Conservation (phyloP, 1,140 invertebrate species). For the Olivierus martensii region DNA sequence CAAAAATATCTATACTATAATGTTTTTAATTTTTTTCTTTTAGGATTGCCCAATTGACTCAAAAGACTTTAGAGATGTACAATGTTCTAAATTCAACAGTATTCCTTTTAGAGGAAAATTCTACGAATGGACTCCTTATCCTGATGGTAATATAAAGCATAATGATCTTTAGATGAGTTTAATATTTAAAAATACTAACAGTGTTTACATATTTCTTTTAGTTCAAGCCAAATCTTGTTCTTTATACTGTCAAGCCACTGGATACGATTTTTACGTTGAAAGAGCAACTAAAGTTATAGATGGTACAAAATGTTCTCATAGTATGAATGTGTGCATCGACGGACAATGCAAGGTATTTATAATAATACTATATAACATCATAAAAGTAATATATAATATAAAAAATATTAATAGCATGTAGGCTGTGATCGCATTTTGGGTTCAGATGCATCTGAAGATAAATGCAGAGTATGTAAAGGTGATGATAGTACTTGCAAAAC, state of each 20-base stretch:
- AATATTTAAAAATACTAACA: background rate
- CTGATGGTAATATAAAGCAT: constrained; percentile 48
- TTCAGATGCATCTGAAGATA: background rate
- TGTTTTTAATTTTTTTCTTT: constrained; percentile 20
- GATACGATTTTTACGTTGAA: constrained; percentile 23
- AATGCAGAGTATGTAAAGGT: background rate
- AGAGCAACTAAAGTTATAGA: constrained; percentile 22
- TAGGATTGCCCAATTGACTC: constrained; percentile 50
- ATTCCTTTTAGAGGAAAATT: constrained; percentile 42
- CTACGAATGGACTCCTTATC: constrained; percentile 44
- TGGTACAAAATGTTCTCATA: constrained; percentile 21
- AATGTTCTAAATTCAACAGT: constrained; percentile 62
- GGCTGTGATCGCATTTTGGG: background rate
- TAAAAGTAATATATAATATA: background rate
- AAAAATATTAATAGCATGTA: background rate
- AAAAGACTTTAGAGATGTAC: constrained; percentile 48
- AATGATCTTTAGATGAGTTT: background rate
- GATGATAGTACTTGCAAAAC: background rate
- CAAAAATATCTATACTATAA: too few species aligned
- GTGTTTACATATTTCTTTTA: constrained; percentile 6
- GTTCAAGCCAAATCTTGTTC: constrained; percentile 21
- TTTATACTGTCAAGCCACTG: constrained; percentile 22
- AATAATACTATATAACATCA: background rate
- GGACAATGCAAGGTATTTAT: constrained; percentile 23
- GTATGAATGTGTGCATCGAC: constrained; percentile 21